A percentile compares a stretch with the other conserved stretches of the same genome.
Conservation (phyloP, 1,140 invertebrate genomes). For the Drosophila nigromelanica region DNA sequence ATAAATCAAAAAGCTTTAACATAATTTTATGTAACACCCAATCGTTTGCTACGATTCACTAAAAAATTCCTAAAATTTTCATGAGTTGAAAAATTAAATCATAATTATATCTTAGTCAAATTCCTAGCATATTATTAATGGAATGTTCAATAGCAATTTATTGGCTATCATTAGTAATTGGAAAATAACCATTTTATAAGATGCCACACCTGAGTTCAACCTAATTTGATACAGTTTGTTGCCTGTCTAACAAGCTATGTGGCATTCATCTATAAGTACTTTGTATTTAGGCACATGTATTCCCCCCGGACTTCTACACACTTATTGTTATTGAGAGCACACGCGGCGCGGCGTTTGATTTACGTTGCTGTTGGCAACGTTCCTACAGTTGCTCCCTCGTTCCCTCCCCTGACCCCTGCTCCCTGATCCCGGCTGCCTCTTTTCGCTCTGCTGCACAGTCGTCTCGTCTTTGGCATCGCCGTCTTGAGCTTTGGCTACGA, state of each 20-base stretch:
- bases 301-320: slow-evolving; percentile 1
- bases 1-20: too few species aligned
- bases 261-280: slow-evolving; percentile 33
- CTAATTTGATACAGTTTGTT: slow-evolving; percentile 25
- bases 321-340: slow-evolving; percentile 41
- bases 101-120: neutral
- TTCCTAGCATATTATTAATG: neutral
- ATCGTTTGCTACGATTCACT: too few species aligned
- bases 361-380: slow-evolving; percentile 42
- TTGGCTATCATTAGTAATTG: slow-evolving; percentile 1
- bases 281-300: slow-evolving; percentile 25
- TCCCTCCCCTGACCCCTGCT: neutral
- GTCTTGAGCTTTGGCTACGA: slow-evolving; percentile 38
- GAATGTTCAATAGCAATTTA: neutral
- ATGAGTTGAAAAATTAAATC: neutral
- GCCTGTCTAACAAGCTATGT: slow-evolving; percentile 17
- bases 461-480: neutral
- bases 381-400: neutral
- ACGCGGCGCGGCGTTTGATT: slow-evolving; percentile 44
- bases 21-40: too few species aligned
- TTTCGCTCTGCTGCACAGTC: slow-evolving; percentile 10
- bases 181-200: slow-evolving; percentile 1
- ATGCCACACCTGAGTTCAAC: slow-evolving; percentile 5
- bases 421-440: neutral
- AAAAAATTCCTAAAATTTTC: neutral